phyloP scores from a whole-genome alignment of 2,888 invertebrate genomes.

The Allolobophora icterica region DNA sequence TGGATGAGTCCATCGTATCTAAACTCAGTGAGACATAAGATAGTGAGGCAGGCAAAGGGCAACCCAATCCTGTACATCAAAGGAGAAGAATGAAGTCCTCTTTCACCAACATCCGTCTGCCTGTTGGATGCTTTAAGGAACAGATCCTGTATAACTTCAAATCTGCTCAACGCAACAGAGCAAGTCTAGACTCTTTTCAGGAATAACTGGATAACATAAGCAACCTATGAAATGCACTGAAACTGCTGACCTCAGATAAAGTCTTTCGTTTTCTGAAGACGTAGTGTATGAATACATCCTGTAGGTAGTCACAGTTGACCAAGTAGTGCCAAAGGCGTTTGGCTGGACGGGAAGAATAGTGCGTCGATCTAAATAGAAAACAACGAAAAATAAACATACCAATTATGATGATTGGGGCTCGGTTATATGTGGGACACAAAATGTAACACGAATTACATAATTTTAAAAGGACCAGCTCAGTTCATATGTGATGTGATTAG shows the following conservation, averaged over 20 bases:
- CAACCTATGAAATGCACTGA: background rate
- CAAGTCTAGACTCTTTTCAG: no score
- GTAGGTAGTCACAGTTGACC: conserved; percentile 88
- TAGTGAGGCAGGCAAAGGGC: no score
- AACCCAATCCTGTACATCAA: no score
- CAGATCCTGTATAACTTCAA: background rate
- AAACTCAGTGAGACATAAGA: no score
- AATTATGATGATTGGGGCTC: background rate
- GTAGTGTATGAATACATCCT: conserved; percentile 92
- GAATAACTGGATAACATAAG: background rate
- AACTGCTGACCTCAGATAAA: conserved; percentile 28
- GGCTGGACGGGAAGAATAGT: conserved; percentile 70
- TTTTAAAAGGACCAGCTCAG: no score
- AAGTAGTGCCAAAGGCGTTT: conserved; percentile 88
- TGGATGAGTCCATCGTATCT: no score
- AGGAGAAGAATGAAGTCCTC: no score
- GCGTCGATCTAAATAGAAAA: conserved; percentile 53
- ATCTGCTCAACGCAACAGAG: background rate
- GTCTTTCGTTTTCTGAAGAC: conserved; percentile 73
- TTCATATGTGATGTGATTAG: no score
- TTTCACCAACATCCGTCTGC: background rate
- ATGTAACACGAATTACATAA: no score
- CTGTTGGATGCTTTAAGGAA: background rate
- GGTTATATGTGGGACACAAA: no score
- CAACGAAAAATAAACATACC: conserved; percentile 7